Evolutionary conservation across 64 coral and sea anemone species (phyloP), one percentile per base, ranked within the genome.

Genomic region (Platygyra sinensis): DNA sequence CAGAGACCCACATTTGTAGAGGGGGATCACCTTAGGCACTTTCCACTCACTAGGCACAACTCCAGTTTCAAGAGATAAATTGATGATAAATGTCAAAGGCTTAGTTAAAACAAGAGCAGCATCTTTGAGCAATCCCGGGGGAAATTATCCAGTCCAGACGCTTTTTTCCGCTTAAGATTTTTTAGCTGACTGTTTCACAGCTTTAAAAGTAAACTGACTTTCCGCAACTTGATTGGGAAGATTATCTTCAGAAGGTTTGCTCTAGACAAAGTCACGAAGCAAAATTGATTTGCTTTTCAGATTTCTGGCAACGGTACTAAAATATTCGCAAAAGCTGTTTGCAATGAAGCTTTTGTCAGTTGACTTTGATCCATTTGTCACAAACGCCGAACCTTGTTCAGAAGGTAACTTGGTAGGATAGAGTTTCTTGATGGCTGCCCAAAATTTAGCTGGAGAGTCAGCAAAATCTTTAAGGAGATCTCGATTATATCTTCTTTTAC

Each of bases 331-430:
- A 80, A 89, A 89, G 75, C 75, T 89, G 60, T 89, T 89, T 49
- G 76, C 88, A 89, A 89, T 80, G n/a, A n/a, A n/a, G n/a, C 49
- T 89, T 89, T 89, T 89, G 75, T 89, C 88, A 89, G 88, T 89
- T 80, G 76, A 79, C 33, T 89, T 80, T 89, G 88, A 89, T 89
- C 75, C 57, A 89, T 80, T 89, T 89, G 80, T 89, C 42, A 89
- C 3, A 38, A 78, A 78, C 39, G 76, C 46, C 8, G 76, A 78
- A 17, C 76, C 46, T 52, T 39, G 76, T 18, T 25, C 76, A 1
- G 49, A 78, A 7, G n/a, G 76, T 28, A 73, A 73, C 33, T 90
- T 80, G 28, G 88, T 90, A 18, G 88, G 88, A 90, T 82, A 90
- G 60, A 92, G 72, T 72, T 92, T 86, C 38, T 87, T 87, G 2